These are phyloP conservation scores for Hiodon alosoides DNA, from an alignment of 2,113 vertebrate species.

Conservation along the genomic window DNA sequence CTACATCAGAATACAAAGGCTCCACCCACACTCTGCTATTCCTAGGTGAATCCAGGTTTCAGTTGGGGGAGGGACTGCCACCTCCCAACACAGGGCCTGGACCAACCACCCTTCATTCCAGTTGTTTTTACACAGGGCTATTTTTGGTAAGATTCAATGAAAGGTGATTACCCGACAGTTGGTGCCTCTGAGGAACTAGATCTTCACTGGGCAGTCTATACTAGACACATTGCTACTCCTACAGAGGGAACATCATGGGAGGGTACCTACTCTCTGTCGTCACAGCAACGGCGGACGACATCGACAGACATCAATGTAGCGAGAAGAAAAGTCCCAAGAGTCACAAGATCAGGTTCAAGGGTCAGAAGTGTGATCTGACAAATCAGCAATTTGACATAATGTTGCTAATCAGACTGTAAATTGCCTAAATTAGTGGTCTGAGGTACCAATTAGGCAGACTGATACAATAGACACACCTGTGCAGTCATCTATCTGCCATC, in stretches of 20 bases:
- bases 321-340: not conserved
- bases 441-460: not conserved
- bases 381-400: too few relatives aligned
- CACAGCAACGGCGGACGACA: constrained; percentile 36
- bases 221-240: constrained; percentile 20
- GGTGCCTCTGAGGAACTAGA: not conserved
- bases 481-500: too few relatives aligned
- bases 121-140: too few relatives aligned
- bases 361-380: not conserved
- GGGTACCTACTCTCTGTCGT: constrained; percentile 67
- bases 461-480: too few relatives aligned
- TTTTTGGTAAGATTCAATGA: too few relatives aligned
- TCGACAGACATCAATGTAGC: not conserved
- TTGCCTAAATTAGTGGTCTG: not conserved
- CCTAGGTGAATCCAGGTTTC: too few relatives aligned
- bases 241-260: not conserved
- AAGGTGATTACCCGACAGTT: too few relatives aligned
- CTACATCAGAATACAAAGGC: too few relatives aligned
- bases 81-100: too few relatives aligned
- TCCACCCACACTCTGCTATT: too few relatives aligned
- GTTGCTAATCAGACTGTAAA: not conserved
- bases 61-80: too few relatives aligned
- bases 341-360: not conserved
- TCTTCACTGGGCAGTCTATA: not conserved
- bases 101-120: too few relatives aligned